phyloP scores from a whole-genome alignment of 1,140 invertebrate genomes.

The Cyclargus thomasi region DNA sequence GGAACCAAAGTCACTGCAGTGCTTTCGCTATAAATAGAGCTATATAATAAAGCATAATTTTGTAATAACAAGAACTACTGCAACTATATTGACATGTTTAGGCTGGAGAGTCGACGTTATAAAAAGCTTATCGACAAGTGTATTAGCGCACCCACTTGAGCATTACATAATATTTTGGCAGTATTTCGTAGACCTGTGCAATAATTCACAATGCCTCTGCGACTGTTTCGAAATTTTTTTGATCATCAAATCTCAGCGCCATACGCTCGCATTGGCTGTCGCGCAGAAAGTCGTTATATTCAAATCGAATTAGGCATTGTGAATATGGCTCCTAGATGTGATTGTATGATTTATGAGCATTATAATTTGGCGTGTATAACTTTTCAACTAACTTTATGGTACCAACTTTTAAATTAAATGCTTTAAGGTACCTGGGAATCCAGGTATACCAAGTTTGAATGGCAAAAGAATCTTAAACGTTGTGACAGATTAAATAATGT shows the following conservation, averaged over 20 bases:
- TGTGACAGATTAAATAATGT: slow-evolving; percentile 13
- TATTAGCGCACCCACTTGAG: slow-evolving; percentile 47
- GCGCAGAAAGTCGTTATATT: too few species aligned
- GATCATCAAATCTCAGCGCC: too few species aligned
- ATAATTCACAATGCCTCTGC: too few species aligned
- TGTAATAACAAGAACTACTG: slow-evolving; percentile 64
- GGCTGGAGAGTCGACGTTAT: slow-evolving; percentile 54
- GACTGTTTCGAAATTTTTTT: too few species aligned
- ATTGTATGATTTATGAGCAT: too few species aligned
- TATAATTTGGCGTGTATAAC: too few species aligned
- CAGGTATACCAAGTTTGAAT: slow-evolving; percentile 11
- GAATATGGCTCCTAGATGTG: too few species aligned
- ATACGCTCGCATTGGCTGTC: too few species aligned
- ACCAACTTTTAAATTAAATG: too few species aligned
- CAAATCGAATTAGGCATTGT: too few species aligned
- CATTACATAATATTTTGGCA: slow-evolving; percentile 61
- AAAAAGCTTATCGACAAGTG: slow-evolving; percentile 9
- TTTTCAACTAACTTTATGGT: too few species aligned
- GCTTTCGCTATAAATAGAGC: slow-evolving; percentile 64
- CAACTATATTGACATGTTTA: slow-evolving; percentile 65
- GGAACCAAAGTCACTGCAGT: slow-evolving; percentile 60
- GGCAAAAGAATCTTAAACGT: slow-evolving; percentile 9
- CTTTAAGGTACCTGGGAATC: too few species aligned
- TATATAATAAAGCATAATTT: slow-evolving; percentile 70
- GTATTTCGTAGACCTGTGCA: slow-evolving; percentile 23